Evolutionary conservation across 2,113 vertebrate genomes (phyloP).

Genomic region (Mola mola): DNA sequence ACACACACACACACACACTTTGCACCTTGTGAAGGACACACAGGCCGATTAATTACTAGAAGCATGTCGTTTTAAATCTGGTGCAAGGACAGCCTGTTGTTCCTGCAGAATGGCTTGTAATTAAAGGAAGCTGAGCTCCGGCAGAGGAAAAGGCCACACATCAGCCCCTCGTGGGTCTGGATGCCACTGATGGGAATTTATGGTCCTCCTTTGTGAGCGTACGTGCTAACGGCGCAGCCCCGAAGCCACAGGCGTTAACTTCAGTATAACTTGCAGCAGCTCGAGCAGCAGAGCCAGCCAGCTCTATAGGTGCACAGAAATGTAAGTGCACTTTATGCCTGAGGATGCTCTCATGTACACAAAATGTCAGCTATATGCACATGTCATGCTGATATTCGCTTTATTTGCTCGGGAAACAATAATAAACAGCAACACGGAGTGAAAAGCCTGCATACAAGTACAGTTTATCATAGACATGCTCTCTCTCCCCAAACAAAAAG

Average conservation of each 20-base stretch:
- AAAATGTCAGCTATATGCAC: no score
- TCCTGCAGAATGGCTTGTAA: slow-evolving; percentile 80
- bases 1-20: slow-evolving; percentile 41
- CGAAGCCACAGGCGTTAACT: slow-evolving; percentile 14
- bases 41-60: slow-evolving; percentile 78
- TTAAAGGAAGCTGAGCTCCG: slow-evolving; percentile 77
- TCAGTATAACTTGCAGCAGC: slow-evolving; percentile 16
- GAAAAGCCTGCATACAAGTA: slow-evolving; percentile 16
- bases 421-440: no score
- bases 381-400: no score
- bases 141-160: slow-evolving; percentile 74
- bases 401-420: no score
- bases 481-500: slow-evolving; percentile 61
- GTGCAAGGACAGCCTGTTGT: slow-evolving; percentile 81
- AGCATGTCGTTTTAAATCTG: slow-evolving; percentile 79
- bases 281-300: background rate
- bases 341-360: no score
- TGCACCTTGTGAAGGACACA: slow-evolving; percentile 74
- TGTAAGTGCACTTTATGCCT: background rate
- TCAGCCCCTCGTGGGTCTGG: slow-evolving; percentile 67
- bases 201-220: slow-evolving; percentile 31
- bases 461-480: slow-evolving; percentile 39
- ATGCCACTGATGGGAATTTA: slow-evolving; percentile 81
- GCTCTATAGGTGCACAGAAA: slow-evolving; percentile 6
- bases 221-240: slow-evolving; percentile 30